Percentiles rank a stretch among this genome's conserved stretches.
These are phyloP conservation scores for Noctua janthe DNA, from an alignment of 2,888 invertebrate species.

Conservation along the genomic window DNA sequence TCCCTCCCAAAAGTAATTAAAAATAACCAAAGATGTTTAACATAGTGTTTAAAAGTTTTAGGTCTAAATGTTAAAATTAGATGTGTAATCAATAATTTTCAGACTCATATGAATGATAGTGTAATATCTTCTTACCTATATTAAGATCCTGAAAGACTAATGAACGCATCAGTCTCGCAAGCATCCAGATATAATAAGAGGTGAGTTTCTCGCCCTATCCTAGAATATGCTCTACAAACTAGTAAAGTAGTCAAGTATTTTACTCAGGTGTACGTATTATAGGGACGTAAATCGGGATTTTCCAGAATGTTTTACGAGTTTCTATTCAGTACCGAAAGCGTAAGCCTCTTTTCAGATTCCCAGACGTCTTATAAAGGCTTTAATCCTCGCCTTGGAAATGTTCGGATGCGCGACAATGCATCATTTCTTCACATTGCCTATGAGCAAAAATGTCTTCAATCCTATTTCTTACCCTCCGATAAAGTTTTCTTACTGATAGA, in stretches of 20 bases:
- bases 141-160: conserved; percentile 23
- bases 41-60: background rate
- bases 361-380: conserved; percentile 78
- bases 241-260: conserved; percentile 48
- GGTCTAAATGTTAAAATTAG: background rate
- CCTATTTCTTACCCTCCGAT: conserved; percentile 56
- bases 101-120: background rate
- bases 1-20: background rate
- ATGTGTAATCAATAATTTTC: conserved; percentile 17
- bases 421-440: conserved; percentile 71
- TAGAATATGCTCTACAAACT: conserved; percentile 18
- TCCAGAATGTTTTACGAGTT: conserved; percentile 78
- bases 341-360: conserved; percentile 83
- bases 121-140: background rate
- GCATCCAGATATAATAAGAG: conserved; percentile 3
- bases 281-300: conserved; percentile 75
- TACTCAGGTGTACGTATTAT: conserved; percentile 69
- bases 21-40: background rate
- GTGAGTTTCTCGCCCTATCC: conserved; percentile 13
- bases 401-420: conserved; percentile 76
- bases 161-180: conserved; percentile 29
- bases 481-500: conserved; percentile 56
- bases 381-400: conserved; percentile 77
- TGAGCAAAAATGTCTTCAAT: conserved; percentile 57
- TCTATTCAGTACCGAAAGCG: conserved; percentile 77